Percentiles rank a stretch among this genome's conserved stretches.
Evolutionary conservation across 2,797 vertebrate genomes (phyloP).

Genomic region (Rhodeus uyekii): DNA sequence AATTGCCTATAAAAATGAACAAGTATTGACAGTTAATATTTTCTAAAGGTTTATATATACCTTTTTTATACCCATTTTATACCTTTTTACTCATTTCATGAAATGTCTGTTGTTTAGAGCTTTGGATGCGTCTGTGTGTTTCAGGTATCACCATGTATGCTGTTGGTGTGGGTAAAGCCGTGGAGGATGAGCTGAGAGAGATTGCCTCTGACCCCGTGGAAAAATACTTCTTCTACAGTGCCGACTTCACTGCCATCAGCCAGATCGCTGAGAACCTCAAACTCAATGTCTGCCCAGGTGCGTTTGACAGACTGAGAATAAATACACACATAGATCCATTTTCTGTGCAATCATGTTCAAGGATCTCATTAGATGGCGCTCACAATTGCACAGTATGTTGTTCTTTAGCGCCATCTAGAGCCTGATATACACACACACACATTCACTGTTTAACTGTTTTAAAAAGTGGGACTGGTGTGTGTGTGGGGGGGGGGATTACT

Average conservation of each 20-base stretch:
- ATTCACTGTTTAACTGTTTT: neutral
- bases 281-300: conserved; percentile 94
- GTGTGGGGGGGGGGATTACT: too few species aligned
- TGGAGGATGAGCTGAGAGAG: conserved; percentile 90
- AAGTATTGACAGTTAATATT: neutral
- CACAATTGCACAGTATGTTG: neutral
- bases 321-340: neutral
- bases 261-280: conserved; percentile 93
- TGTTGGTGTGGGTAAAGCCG: conserved; percentile 94
- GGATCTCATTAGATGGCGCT: neutral
- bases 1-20: neutral
- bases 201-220: conserved; percentile 92
- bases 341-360: too few species aligned
- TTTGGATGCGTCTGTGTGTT: neutral
- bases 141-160: conserved; percentile 95
- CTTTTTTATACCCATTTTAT: neutral
- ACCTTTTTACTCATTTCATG: neutral
- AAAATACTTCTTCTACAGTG: conserved; percentile 92
- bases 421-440: neutral
- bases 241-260: conserved; percentile 89
- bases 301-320: neutral
- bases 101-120: neutral
- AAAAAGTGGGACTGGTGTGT: too few species aligned
- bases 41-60: neutral
- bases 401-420: conserved; percentile 63